Evolutionary conservation across 2,113 vertebrate species (phyloP), one percentile per base, ranked within the genome.

Genomic region (Leucosticte australis): DNA sequence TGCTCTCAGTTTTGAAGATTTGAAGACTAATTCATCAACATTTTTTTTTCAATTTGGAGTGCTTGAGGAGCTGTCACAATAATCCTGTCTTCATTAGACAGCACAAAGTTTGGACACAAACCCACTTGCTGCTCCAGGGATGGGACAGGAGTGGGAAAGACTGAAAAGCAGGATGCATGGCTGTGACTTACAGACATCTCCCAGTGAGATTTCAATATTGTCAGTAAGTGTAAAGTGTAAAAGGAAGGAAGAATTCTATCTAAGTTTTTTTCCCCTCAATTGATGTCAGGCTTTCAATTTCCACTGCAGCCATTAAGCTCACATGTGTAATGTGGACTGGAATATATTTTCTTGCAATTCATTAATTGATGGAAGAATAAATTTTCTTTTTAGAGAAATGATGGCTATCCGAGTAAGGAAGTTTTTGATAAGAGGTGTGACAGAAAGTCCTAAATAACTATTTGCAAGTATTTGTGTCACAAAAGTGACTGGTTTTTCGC

Each of bases 1-100:
- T 95, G 67, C 68, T 94, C 82, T 97, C 96, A 97, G 53, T 74
- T 52, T 91, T 68, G 65, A 93, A 93, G 63, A 27, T 79, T 91
- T 86, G 87, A 21, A 85, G 49, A 95, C 24, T 95, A 96, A 97
- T 96, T 96, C 13, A 83, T 74, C 60, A 76, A 39, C 8, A 5
- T 60, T 26, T 93, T 90, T 95, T 95, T 96, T 92, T 94, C 76
- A 92, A 11, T 87, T 95, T 94, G 60, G 56, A 57, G 53, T 77
- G 68, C 53, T 62, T 53, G 18, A 87, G 82, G 87, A 93, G 27
- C 33, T 97, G 85, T 95, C 89, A 96, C 59, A 60, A 30, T 37
- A 83, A 83, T 95, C 80, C 82, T 91, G 90, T 87, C 89, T 77
- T 95, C 86, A 89, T 94, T 82, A 49, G 46, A 73, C 7, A 64